These are phyloP conservation scores for Heterotilapia buettikoferi DNA, from an alignment of 2,113 vertebrate species.

Conservation along the genomic window DNA sequence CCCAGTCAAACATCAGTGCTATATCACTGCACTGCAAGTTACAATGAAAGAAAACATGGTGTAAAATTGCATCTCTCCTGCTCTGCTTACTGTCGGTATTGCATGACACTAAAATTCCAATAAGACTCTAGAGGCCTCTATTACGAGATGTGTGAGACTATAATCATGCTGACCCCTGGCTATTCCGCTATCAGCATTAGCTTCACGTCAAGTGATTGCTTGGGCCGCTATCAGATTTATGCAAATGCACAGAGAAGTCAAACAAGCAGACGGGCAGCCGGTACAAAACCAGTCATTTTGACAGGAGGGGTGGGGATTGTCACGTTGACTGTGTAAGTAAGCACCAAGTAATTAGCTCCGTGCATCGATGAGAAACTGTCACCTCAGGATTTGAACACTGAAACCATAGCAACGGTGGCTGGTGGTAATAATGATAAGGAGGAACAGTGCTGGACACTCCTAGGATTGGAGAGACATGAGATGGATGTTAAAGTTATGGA, in stretches of 20 bases:
- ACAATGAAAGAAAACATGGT: background rate
- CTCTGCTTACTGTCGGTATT: background rate
- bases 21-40: background rate
- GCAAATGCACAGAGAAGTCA: background rate
- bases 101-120: background rate
- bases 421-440: background rate
- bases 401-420: constrained; percentile 36
- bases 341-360: constrained; percentile 9
- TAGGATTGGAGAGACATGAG: background rate
- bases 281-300: background rate
- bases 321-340: constrained; percentile 8
- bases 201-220: background rate
- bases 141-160: background rate
- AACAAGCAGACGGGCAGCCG: background rate
- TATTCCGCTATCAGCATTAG: constrained; percentile 4
- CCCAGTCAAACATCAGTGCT: background rate
- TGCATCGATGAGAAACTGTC: constrained; percentile 35
- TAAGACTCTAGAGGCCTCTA: background rate
- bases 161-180: background rate
- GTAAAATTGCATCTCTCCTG: background rate
- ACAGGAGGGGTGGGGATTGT: background rate
- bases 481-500: background rate
- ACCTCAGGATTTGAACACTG: constrained; percentile 21
- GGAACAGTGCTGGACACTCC: background rate
- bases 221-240: background rate